Conservation (phyloP, 2,888 invertebrate genomes). For the Phaedon cochleariae region DNA sequence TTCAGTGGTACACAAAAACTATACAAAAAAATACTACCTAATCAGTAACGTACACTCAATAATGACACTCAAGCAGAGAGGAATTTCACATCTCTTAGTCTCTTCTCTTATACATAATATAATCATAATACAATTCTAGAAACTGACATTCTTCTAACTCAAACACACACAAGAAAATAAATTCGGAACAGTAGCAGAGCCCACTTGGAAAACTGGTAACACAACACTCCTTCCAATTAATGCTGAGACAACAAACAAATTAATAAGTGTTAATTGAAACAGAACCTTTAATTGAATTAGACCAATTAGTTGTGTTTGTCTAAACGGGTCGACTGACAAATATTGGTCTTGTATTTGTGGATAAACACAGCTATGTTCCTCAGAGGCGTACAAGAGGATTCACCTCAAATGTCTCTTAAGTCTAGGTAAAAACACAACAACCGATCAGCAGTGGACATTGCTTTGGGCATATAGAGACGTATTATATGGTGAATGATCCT, state of each 20-base stretch:
- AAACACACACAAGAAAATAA: slow-evolving; percentile 3
- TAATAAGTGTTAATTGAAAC: slow-evolving; percentile 54
- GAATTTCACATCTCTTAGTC: slow-evolving; percentile 19
- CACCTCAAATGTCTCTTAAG: too few species aligned
- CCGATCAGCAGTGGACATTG: too few species aligned
- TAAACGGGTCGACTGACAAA: slow-evolving; percentile 38
- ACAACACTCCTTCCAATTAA: slow-evolving; percentile 54
- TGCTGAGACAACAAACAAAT: slow-evolving; percentile 51
- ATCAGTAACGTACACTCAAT: slow-evolving; percentile 20
- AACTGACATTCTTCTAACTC: slow-evolving; percentile 18
- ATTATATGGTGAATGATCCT: too few species aligned
- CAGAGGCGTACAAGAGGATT: slow-evolving; percentile 25
- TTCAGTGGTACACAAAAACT: too few species aligned
- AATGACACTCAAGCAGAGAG: slow-evolving; percentile 11
- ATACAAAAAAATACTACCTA: background rate
- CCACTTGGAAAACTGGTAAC: slow-evolving; percentile 37
- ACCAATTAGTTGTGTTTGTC: slow-evolving; percentile 51
- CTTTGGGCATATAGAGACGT: too few species aligned
- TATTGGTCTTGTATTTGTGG: slow-evolving; percentile 52
- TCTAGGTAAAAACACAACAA: too few species aligned
- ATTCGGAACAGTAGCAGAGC: slow-evolving; percentile 1
- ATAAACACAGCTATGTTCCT: slow-evolving; percentile 54
- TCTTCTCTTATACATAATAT: background rate
- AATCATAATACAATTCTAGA: slow-evolving; percentile 22
- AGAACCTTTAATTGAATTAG: slow-evolving; percentile 57